Evolutionary conservation across 2,888 invertebrate species (phyloP).

Genomic region (Pollenia griseotomentosa): DNA sequence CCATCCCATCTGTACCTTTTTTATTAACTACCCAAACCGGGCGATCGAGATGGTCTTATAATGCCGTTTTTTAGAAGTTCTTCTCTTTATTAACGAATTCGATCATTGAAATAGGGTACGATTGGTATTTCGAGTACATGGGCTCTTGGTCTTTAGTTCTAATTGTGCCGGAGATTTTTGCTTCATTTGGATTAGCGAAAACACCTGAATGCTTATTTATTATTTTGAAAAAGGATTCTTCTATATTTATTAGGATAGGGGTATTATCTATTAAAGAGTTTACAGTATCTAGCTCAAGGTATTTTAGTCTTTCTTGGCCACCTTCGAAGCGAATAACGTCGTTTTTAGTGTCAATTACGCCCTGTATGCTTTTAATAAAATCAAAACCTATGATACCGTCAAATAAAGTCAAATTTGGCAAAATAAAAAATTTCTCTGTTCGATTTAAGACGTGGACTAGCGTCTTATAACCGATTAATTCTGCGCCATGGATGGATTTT

Average conservation of each 20-base stretch:
- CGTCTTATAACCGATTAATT: background rate
- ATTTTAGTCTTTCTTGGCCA: background rate
- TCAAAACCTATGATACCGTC: no score
- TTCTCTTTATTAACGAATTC: no score
- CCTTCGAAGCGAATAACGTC: background rate
- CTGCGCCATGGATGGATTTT: background rate
- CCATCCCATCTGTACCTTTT: conserved; percentile 52
- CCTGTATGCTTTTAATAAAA: no score
- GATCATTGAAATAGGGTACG: no score
- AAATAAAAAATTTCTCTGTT: background rate
- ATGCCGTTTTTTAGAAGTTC: no score
- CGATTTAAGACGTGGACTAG: background rate
- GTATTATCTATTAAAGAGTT: background rate
- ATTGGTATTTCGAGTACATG: conserved; percentile 43
- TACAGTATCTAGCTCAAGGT: background rate
- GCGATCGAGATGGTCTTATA: no score
- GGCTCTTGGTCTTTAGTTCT: conserved; percentile 47
- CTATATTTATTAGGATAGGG: background rate
- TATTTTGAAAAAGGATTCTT: background rate
- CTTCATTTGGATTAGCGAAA: conserved; percentile 41
- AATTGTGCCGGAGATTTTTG: conserved; percentile 54
- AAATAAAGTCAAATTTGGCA: background rate
- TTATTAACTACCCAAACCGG: conserved; percentile 59
- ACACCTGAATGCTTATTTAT: conserved; percentile 6
- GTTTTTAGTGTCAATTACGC: no score